Conservation (phyloP, 2,888 invertebrate species). For the Brenthis ino region DNA sequence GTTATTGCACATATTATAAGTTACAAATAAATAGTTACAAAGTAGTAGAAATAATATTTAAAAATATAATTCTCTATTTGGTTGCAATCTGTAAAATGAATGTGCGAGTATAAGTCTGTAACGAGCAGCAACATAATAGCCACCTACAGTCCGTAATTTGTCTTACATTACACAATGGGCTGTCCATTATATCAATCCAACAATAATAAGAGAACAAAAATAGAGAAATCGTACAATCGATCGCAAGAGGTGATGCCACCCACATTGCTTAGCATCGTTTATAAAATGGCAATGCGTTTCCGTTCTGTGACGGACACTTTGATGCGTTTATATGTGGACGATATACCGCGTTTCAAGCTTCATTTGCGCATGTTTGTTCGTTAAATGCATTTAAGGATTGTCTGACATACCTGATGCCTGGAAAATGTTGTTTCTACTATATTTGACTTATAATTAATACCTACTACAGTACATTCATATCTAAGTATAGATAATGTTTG, state of each 20-base stretch:
- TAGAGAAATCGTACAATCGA: conserved; percentile 46
- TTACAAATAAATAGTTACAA: too few species aligned
- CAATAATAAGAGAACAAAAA: conserved; percentile 39
- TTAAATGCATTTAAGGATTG: conserved; percentile 21
- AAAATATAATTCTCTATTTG: too few species aligned
- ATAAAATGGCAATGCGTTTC: conserved; percentile 68
- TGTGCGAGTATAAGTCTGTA: too few species aligned
- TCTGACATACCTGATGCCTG: conserved; percentile 4
- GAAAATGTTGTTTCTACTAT: not conserved
- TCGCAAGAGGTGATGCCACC: conserved; percentile 61
- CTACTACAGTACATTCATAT: too few species aligned
- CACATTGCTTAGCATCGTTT: conserved; percentile 63
- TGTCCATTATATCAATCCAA: conserved; percentile 19
- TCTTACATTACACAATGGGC: not conserved
- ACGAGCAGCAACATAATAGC: too few species aligned
- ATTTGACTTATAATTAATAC: too few species aligned
- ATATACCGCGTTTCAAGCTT: conserved; percentile 31
- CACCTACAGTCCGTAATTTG: not conserved
- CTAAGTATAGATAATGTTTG: too few species aligned
- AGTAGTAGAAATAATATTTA: too few species aligned
- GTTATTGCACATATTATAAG: too few species aligned
- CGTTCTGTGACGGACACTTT: conserved; percentile 56
- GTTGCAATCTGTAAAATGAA: too few species aligned
- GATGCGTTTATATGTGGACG: conserved; percentile 37
- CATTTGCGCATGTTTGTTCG: conserved; percentile 32